phyloP scores from a whole-genome alignment of 2,888 invertebrate genomes.

The Ephialtes manifestator region DNA sequence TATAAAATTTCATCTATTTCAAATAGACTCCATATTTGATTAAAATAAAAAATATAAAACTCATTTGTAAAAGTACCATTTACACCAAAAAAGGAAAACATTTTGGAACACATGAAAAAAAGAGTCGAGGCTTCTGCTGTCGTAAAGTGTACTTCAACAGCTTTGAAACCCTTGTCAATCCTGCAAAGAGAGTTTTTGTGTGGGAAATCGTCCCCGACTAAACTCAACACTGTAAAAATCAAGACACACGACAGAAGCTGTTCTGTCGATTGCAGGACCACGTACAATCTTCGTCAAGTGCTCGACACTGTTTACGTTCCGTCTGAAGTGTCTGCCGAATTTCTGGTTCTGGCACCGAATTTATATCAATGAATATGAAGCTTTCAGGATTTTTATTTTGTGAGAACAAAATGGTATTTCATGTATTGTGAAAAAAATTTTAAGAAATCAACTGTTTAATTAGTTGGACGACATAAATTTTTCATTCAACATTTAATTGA shows the following conservation, averaged over 20 bases:
- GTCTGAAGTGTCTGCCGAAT: conserved; percentile 47
- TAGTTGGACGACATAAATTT: no score
- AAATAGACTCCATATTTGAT: no score
- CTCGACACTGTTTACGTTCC: conserved; percentile 61
- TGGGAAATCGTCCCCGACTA: conserved; percentile 52
- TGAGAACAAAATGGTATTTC: not conserved
- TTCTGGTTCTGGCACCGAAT: conserved; percentile 64
- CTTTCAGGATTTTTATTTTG: not conserved
- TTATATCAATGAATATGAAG: not conserved
- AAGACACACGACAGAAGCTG: conserved; percentile 29
- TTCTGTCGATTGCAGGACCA: conserved; percentile 55
- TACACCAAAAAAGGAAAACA: conserved; percentile 35
- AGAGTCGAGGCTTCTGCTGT: conserved; percentile 14
- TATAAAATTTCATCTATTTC: no score
- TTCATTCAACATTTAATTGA: no score
- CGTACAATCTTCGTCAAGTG: conserved; percentile 57
- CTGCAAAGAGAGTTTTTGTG: not conserved
- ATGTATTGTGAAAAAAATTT: no score
- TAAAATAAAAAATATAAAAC: no score
- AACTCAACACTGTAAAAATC: conserved; percentile 65
- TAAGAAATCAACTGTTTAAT: no score
- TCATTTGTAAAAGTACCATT: conserved; percentile 33
- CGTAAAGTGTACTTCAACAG: conserved; percentile 9
- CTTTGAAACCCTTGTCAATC: conserved; percentile 40
- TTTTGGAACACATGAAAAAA: conserved; percentile 26